A percentile compares a stretch with the other conserved stretches of the same genome.
Evolutionary conservation across 2,113 vertebrate species (phyloP).

Genomic region (Trogon melanurus): DNA sequence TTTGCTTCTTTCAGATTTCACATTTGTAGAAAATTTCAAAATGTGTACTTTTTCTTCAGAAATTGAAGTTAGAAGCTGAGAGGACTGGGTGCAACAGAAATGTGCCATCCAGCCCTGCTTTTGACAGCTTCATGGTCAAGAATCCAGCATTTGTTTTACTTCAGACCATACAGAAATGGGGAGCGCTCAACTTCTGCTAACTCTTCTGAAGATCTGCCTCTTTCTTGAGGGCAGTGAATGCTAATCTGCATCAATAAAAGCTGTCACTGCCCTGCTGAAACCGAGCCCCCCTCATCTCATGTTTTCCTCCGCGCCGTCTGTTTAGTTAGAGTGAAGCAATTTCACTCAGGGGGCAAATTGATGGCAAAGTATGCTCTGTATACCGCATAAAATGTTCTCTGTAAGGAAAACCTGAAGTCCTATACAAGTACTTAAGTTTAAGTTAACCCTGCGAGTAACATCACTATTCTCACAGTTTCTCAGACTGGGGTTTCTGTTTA

Average conservation of each 20-base stretch:
- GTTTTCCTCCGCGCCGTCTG: not conserved
- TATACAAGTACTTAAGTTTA: not conserved
- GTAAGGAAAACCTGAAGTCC: not conserved
- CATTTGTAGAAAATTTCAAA: not conserved
- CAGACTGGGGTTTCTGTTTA: not conserved
- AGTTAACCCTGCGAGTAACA: not conserved
- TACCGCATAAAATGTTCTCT: not conserved
- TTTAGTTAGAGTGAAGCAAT: not conserved
- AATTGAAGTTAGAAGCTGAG: not conserved
- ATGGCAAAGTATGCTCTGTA: not conserved
- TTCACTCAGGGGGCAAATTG: not conserved
- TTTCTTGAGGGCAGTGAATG: not conserved
- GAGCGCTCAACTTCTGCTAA: not conserved
- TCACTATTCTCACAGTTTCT: not conserved
- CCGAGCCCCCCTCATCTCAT: not conserved
- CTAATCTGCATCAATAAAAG: not conserved
- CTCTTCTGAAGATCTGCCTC: not conserved
- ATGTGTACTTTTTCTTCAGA: not conserved
- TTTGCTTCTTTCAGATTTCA: not conserved
- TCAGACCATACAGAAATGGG: not conserved
- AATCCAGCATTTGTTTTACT: not conserved
- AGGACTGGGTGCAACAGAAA: not conserved
- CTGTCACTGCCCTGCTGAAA: not conserved
- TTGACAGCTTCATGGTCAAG: not conserved
- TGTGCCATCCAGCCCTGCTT: not conserved